Conservation (phyloP, 2,797 vertebrate genomes). For the Lycodopsis pacificus region DNA sequence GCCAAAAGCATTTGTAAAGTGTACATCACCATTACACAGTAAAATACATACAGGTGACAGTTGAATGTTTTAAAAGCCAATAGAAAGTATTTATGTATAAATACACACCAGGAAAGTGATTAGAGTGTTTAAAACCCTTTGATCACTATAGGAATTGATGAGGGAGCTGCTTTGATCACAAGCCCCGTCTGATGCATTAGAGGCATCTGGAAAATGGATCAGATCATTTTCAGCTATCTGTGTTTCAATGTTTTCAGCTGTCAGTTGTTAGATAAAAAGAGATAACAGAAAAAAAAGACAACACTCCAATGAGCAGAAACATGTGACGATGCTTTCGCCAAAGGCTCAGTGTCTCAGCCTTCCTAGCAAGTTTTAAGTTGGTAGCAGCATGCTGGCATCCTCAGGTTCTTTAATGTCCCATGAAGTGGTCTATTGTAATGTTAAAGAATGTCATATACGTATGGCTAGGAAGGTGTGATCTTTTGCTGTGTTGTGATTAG, state of each 20-base stretch:
- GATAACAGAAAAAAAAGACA: conserved; percentile 32
- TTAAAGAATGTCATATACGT: conserved; percentile 43
- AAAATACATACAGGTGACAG: conserved; percentile 9
- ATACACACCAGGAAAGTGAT: conserved; percentile 9
- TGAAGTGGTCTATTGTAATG: conserved; percentile 57
- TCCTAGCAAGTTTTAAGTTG: conserved; percentile 50
- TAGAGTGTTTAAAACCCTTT: conserved; percentile 9
- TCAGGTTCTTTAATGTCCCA: conserved; percentile 77
- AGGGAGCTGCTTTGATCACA: conserved; percentile 15
- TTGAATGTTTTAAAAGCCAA: neutral
- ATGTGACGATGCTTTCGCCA: conserved; percentile 41
- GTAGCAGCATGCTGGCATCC: conserved; percentile 73
- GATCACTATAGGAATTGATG: neutral
- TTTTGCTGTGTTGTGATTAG: conserved; percentile 69
- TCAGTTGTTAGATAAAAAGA: conserved; percentile 36
- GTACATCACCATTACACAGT: neutral
- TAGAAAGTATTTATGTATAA: neutral
- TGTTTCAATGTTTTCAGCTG: conserved; percentile 60
- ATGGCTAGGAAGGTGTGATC: conserved; percentile 55
- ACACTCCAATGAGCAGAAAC: conserved; percentile 45
- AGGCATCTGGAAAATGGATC: conserved; percentile 59
- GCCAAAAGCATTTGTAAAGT: conserved; percentile 13
- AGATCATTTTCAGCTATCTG: conserved; percentile 56
- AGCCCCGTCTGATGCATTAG: conserved; percentile 3
- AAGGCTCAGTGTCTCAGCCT: conserved; percentile 59